These are phyloP conservation scores for Sycophila texana DNA, from an alignment of 2,888 invertebrate species.

Conservation along the genomic window DNA sequence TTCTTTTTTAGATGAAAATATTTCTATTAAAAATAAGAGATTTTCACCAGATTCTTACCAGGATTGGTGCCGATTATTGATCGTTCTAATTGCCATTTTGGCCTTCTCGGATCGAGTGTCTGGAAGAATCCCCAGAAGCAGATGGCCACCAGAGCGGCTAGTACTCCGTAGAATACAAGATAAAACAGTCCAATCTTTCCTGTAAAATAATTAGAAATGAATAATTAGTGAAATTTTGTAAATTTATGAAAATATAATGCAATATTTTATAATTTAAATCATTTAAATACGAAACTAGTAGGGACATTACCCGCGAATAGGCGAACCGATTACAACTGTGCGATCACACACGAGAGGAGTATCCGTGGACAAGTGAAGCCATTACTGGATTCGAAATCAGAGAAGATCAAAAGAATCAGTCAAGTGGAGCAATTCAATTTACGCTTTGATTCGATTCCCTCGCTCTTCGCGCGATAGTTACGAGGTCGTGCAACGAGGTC, in stretches of 20 bases:
- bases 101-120: slow-evolving; percentile 91
- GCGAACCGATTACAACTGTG: not conserved
- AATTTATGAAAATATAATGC: not conserved
- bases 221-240: not conserved
- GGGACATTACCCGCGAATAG: not conserved
- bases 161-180: slow-evolving; percentile 92
- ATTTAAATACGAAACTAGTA: not conserved
- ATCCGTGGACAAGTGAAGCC: slow-evolving; percentile 23
- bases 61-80: slow-evolving; percentile 97
- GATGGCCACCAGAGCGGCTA: slow-evolving; percentile 94
- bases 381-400: slow-evolving; percentile 67
- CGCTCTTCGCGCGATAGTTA: slow-evolving; percentile 50
- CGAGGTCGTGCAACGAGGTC: not conserved
- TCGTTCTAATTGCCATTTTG: slow-evolving; percentile 90
- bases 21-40: too few relatives aligned
- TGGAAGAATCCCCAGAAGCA: slow-evolving; percentile 96
- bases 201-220: slow-evolving; percentile 75
- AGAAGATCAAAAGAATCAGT: slow-evolving; percentile 71
- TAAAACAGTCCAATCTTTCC: slow-evolving; percentile 97
- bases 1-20: too few relatives aligned
- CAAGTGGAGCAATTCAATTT: slow-evolving; percentile 74
- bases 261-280: not conserved
- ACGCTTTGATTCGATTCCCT: slow-evolving; percentile 69
- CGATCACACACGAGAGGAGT: slow-evolving; percentile 4
- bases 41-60: slow-evolving; percentile 76